These are phyloP conservation scores for Sturnira hondurensis DNA, from an alignment of 2,113 vertebrate species.

Conservation along the genomic window DNA sequence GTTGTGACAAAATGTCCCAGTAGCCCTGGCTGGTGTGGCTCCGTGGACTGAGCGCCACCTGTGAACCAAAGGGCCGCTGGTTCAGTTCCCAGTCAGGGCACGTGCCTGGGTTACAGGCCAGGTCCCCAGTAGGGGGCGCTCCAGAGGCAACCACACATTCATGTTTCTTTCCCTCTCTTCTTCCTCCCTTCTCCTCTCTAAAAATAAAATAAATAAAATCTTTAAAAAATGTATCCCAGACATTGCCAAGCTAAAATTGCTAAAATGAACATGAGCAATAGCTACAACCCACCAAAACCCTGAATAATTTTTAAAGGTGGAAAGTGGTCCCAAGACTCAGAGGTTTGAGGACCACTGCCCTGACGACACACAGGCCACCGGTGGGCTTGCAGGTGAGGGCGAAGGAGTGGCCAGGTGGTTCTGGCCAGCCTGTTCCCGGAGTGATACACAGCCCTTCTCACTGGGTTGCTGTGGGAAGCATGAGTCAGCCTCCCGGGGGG, in stretches of 20 bases:
- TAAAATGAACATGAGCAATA: neutral
- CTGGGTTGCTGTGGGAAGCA: accelerated
- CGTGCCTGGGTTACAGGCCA: too few species aligned
- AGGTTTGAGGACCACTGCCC: neutral
- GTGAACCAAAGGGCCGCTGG: too few species aligned
- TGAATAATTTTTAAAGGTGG: neutral
- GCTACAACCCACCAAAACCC: neutral
- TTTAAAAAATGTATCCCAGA: neutral
- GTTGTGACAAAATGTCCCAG: neutral
- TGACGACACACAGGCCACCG: too few species aligned
- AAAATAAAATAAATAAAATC: too few species aligned
- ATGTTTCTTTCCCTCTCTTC: too few species aligned
- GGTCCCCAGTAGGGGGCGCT: too few species aligned
- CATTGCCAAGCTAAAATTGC: neutral
- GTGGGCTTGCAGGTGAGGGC: neutral
- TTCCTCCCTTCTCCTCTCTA: too few species aligned
- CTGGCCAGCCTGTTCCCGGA: neutral
- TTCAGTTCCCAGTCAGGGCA: too few species aligned
- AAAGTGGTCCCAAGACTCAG: neutral
- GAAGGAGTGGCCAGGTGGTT: neutral
- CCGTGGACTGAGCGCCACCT: too few species aligned
- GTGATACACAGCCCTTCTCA: neutral
- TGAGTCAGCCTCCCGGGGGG: neutral
- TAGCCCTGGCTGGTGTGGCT: too few species aligned
- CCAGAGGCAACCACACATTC: too few species aligned